A percentile compares a stretch with the other conserved stretches of the same genome.
Evolutionary conservation across 2,888 invertebrate genomes (phyloP).

Genomic region (Diaphora mendica): DNA sequence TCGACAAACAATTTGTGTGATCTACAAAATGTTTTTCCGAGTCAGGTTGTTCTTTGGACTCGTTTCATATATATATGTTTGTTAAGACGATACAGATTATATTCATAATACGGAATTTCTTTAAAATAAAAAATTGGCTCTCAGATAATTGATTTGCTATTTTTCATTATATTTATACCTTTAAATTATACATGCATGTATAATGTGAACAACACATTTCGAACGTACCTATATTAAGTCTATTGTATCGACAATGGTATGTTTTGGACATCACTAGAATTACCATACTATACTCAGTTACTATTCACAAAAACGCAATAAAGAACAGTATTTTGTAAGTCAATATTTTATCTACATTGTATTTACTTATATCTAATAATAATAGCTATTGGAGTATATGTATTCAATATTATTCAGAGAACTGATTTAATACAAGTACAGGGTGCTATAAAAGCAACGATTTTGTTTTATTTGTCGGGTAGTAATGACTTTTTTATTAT

Average conservation of each 20-base stretch:
- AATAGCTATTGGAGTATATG: neutral
- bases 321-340: neutral
- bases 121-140: too few relatives aligned
- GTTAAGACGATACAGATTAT: too few relatives aligned
- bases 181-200: too few relatives aligned
- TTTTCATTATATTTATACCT: too few relatives aligned
- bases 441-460: neutral
- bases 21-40: too few relatives aligned
- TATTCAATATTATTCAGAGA: neutral
- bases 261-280: neutral
- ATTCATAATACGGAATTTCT: too few relatives aligned
- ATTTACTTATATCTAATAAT: neutral
- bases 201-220: neutral
- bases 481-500: neutral
- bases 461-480: neutral
- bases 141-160: too few relatives aligned
- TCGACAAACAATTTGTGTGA: too few relatives aligned
- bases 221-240: neutral
- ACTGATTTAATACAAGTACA: neutral
- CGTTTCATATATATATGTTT: too few relatives aligned
- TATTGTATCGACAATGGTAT: neutral
- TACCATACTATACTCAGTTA: neutral
- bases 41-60: too few relatives aligned
- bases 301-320: slow-evolving; percentile 3
- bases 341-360: neutral